Evolutionary conservation across 2,113 vertebrate species (phyloP).

Genomic region (Cranoglanis bouderius): DNA sequence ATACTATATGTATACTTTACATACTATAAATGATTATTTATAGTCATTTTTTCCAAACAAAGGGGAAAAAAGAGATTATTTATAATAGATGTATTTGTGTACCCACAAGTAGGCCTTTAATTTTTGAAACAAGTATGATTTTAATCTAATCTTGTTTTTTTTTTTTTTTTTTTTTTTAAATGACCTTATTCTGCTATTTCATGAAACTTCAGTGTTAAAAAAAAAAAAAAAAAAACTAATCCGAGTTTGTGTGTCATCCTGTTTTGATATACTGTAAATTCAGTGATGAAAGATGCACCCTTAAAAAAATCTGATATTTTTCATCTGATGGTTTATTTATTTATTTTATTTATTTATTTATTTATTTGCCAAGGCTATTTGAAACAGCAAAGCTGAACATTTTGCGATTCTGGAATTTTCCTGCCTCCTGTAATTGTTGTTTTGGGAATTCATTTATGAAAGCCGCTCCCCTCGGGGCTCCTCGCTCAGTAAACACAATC

Average conservation of each 20-base stretch:
- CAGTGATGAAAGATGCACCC: neutral
- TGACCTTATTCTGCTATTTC: neutral
- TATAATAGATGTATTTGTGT: neutral
- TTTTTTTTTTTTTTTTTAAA: neutral
- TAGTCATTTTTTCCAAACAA: neutral
- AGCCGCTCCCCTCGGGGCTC: slow-evolving; percentile 9
- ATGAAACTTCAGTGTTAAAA: neutral
- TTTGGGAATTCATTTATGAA: slow-evolving; percentile 29
- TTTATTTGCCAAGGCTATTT: neutral
- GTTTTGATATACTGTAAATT: neutral
- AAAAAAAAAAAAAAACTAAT: no score
- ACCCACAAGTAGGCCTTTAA: neutral
- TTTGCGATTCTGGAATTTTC: neutral
- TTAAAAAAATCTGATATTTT: neutral
- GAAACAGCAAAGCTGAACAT: slow-evolving; percentile 2
- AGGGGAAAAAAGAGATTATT: neutral
- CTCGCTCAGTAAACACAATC: slow-evolving; percentile 16
- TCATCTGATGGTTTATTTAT: neutral
- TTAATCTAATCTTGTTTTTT: neutral
- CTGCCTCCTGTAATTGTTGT: slow-evolving; percentile 30
- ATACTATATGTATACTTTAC: no score
- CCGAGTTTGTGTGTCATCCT: neutral
- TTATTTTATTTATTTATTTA: neutral
- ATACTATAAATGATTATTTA: no score
- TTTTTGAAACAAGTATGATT: neutral